These are phyloP conservation scores for Melanotus villosus DNA, from an alignment of 2,888 invertebrate genomes.

Conservation along the genomic window DNA sequence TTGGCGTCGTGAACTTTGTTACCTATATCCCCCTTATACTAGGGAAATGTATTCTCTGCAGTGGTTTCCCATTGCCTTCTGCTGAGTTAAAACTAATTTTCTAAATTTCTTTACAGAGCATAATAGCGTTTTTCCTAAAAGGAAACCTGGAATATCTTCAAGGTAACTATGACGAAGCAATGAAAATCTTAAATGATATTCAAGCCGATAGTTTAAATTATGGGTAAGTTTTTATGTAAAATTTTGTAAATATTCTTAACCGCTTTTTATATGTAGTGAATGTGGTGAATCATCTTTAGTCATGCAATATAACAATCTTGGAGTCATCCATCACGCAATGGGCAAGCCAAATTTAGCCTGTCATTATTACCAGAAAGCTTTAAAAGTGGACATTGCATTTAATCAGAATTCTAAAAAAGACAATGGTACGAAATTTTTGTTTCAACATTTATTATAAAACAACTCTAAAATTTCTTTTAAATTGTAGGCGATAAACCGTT, in stretches of 20 bases:
- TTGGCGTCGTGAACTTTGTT: too few species aligned
- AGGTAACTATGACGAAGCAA: constrained; percentile 75
- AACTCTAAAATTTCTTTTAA: not conserved
- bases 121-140: constrained; percentile 73
- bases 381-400: constrained; percentile 77
- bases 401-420: constrained; percentile 66
- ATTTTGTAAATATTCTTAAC: not conserved
- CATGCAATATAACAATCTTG: constrained; percentile 86
- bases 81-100: too few species aligned
- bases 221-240: constrained; percentile 67
- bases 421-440: constrained; percentile 53
- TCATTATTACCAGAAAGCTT: constrained; percentile 84
- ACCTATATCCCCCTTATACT: too few species aligned
- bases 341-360: constrained; percentile 86
- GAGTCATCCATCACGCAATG: constrained; percentile 84
- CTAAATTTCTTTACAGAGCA: constrained; percentile 67
- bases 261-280: too few species aligned
- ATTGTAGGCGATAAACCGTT: constrained; percentile 69
- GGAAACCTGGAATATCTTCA: constrained; percentile 77
- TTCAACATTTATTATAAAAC: not conserved
- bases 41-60: too few species aligned
- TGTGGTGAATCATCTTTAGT: constrained; percentile 75
- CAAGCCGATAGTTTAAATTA: constrained; percentile 68
- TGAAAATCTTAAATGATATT: constrained; percentile 72
- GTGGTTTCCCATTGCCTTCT: too few species aligned